phyloP scores from a whole-genome alignment of 1,140 invertebrate genomes.

The Adoxophyes honmai region DNA sequence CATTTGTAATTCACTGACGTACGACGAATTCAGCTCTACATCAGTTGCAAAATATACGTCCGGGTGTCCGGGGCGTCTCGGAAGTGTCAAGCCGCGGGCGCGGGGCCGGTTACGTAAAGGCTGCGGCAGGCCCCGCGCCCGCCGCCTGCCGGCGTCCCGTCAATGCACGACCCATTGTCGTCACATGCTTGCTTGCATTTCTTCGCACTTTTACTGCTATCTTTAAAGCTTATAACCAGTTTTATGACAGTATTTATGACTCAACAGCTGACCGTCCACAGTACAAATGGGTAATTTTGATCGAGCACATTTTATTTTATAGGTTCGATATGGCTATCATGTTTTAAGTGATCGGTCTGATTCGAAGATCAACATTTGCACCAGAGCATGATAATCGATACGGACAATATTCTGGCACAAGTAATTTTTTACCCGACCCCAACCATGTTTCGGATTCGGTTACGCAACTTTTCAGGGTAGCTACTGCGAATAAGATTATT shows the following conservation, averaged over 20 bases:
- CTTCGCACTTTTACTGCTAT: constrained; percentile 31
- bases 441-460: neutral
- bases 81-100: constrained; percentile 42
- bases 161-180: constrained; percentile 33
- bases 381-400: no score
- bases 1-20: constrained; percentile 14
- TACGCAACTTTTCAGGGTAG: neutral
- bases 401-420: no score
- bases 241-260: neutral
- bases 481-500: constrained; percentile 1
- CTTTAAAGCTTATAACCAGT: neutral
- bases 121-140: constrained; percentile 38
- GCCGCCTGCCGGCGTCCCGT: constrained; percentile 17
- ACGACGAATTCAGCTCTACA: constrained; percentile 1
- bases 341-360: no score
- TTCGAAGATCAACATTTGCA: no score
- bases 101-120: constrained; percentile 43
- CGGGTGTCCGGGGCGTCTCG: constrained; percentile 30
- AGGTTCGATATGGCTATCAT: no score
- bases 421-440: no score
- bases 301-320: no score
- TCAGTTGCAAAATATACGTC: constrained; percentile 23
- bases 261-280: no score
- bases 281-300: no score
- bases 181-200: constrained; percentile 39